Evolutionary conservation across 2,113 vertebrate species (phyloP).

Genomic region (Balaenoptera acutorostrata): DNA sequence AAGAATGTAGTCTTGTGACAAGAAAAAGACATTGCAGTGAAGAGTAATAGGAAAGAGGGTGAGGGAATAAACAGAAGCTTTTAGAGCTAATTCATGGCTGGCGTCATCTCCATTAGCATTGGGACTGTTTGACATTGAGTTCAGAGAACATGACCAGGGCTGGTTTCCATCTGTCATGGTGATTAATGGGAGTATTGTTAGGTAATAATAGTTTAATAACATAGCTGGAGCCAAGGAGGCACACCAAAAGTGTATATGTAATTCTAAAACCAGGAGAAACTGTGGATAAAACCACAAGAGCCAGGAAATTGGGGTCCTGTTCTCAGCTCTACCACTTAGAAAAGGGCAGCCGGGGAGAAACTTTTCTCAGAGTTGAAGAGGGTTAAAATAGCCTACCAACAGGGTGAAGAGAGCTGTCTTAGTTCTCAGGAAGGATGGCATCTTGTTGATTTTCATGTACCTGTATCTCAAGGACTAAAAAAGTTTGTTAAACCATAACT

Average conservation of each 20-base stretch:
- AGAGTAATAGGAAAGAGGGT: slow-evolving; percentile 64
- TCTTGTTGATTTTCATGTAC: neutral
- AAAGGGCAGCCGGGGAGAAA: neutral
- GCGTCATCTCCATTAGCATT: slow-evolving; percentile 76
- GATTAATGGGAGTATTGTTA: slow-evolving; percentile 78
- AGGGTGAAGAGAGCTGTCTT: neutral
- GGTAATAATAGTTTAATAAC: slow-evolving; percentile 71
- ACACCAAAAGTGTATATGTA: slow-evolving; percentile 44
- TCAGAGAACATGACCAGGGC: slow-evolving; percentile 70
- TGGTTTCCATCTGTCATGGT: slow-evolving; percentile 73
- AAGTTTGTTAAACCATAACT: neutral
- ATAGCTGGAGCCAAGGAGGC: slow-evolving; percentile 10
- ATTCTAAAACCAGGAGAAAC: slow-evolving; percentile 40
- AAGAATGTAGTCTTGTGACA: slow-evolving; percentile 65
- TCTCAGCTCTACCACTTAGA: neutral
- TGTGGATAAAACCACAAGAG: neutral
- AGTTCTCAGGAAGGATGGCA: neutral
- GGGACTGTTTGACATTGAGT: slow-evolving; percentile 68
- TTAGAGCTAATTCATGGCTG: slow-evolving; percentile 75
- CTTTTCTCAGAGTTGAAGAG: neutral
- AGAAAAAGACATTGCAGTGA: slow-evolving; percentile 56
- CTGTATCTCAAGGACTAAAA: neutral
- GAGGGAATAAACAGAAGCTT: slow-evolving; percentile 71
- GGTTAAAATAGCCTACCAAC: neutral
- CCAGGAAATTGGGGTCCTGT: slow-evolving; percentile 6